Evolutionary conservation across 2,888 invertebrate genomes (phyloP).

Genomic region (Odontocolon sp.): DNA sequence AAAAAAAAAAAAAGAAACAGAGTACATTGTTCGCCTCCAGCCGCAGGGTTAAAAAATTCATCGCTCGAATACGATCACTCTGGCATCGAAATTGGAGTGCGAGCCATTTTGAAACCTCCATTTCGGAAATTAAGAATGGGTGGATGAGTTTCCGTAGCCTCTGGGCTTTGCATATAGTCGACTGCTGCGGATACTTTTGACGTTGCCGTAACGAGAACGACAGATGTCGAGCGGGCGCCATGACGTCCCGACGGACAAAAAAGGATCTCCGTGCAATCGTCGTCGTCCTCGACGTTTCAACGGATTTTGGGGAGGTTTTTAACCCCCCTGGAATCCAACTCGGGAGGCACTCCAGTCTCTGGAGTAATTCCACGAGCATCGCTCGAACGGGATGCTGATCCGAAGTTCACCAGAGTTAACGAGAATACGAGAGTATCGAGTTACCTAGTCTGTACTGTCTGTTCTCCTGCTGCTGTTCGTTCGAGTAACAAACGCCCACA

Average conservation of each 20-base stretch:
- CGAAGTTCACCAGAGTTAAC: slow-evolving; percentile 47
- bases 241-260: slow-evolving; percentile 66
- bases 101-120: slow-evolving; percentile 53
- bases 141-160: slow-evolving; percentile 31
- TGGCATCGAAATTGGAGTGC: slow-evolving; percentile 42
- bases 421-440: slow-evolving; percentile 70
- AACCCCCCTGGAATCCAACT: slow-evolving; percentile 59
- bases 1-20: too few species aligned
- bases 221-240: slow-evolving; percentile 78
- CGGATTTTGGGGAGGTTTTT: slow-evolving; percentile 62
- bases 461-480: slow-evolving; percentile 52
- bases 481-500: slow-evolving; percentile 74
- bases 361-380: slow-evolving; percentile 42
- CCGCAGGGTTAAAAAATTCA: not conserved
- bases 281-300: slow-evolving; percentile 49
- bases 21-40: not conserved
- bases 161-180: not conserved
- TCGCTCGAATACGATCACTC: not conserved
- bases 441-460: slow-evolving; percentile 70
- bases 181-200: slow-evolving; percentile 15
- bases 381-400: slow-evolving; percentile 50
- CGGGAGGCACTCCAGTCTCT: slow-evolving; percentile 61
- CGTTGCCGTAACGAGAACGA: slow-evolving; percentile 67
- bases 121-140: slow-evolving; percentile 52
- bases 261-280: slow-evolving; percentile 60